A percentile compares a stretch with the other conserved stretches of the same genome.
These are phyloP conservation scores for Chromoteleia sp. DNA, from an alignment of 2,888 invertebrate genomes.

Conservation along the genomic window DNA sequence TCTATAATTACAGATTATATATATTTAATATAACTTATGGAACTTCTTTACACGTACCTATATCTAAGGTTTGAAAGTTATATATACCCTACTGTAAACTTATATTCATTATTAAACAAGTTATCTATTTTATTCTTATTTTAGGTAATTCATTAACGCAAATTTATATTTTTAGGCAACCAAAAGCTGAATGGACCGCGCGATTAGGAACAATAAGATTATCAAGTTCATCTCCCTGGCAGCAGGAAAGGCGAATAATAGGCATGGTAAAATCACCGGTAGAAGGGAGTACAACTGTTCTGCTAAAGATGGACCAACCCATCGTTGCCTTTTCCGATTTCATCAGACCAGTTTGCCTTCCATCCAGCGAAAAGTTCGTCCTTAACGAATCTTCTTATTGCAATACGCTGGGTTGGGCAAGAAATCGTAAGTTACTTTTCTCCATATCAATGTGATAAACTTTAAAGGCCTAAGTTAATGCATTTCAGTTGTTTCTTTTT, in stretches of 20 bases:
- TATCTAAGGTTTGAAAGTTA: too few relatives aligned
- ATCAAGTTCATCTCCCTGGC: constrained; percentile 93
- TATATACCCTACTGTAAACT: too few relatives aligned
- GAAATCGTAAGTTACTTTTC: constrained; percentile 87
- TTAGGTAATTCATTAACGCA: too few relatives aligned
- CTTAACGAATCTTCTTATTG: constrained; percentile 87
- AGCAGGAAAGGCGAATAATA: constrained; percentile 92
- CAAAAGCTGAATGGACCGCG: constrained; percentile 94
- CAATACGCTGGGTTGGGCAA: constrained; percentile 94
- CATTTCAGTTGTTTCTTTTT: background rate
- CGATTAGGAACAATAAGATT: constrained; percentile 91
- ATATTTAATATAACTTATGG: too few relatives aligned
- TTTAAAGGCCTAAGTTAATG: too few relatives aligned
- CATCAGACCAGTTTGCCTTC: constrained; percentile 92
- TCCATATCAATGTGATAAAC: background rate
- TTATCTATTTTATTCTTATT: too few relatives aligned
- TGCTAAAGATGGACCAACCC: constrained; percentile 92
- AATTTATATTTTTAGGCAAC: constrained; percentile 86
- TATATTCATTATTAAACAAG: too few relatives aligned
- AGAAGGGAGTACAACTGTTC: constrained; percentile 93
- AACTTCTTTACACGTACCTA: too few relatives aligned
- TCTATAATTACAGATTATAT: too few relatives aligned
- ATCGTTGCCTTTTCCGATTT: constrained; percentile 91
- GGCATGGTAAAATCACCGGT: constrained; percentile 96
- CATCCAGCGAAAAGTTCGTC: constrained; percentile 86